phyloP scores from a whole-genome alignment of 1,140 invertebrate species.

The Trichonephila clavata region DNA sequence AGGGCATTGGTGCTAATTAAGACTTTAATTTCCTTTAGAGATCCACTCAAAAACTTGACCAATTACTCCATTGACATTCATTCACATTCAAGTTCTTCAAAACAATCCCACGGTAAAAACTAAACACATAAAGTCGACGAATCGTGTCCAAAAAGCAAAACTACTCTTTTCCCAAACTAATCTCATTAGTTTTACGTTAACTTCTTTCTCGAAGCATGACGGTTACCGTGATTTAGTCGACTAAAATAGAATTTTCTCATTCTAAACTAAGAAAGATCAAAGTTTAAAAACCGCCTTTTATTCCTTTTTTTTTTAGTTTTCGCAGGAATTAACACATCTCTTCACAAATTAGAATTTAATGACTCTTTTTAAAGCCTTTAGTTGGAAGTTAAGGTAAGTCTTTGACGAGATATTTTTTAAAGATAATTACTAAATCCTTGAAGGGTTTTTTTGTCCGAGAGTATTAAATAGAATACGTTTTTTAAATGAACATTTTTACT shows the following conservation, averaged over 20 bases:
- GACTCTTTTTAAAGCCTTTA: background rate
- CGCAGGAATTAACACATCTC: background rate
- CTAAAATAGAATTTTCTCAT: background rate
- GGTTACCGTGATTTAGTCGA: background rate
- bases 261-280: background rate
- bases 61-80: background rate
- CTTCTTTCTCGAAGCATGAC: background rate
- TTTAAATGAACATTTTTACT: too few relatives aligned
- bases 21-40: background rate
- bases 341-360: background rate
- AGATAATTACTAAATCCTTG: too few relatives aligned
- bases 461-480: too few relatives aligned
- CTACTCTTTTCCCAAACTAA: background rate
- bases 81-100: background rate
- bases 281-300: background rate
- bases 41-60: background rate
- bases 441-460: too few relatives aligned
- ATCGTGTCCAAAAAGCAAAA: background rate
- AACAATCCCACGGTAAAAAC: background rate
- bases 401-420: too few relatives aligned
- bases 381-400: background rate
- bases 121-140: background rate
- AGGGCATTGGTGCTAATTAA: background rate
- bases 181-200: slow-evolving; percentile 8
- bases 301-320: background rate